Conservation (phyloP, 2,797 vertebrate species). For the Coracias cyanogaster region DNA sequence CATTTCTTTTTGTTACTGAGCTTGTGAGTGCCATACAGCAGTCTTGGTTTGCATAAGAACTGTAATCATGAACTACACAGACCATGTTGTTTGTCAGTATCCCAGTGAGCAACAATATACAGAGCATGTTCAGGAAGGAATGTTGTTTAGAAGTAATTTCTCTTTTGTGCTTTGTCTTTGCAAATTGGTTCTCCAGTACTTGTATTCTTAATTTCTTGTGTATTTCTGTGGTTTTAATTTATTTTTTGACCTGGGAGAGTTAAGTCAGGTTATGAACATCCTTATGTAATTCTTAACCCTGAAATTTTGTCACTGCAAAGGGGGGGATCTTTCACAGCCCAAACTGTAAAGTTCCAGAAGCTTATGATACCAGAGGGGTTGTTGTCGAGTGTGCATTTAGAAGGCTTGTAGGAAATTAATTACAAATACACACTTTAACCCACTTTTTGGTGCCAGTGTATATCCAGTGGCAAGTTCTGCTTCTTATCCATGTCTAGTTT, state of each 20-base stretch:
- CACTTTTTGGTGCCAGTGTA: not conserved
- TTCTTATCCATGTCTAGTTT: not conserved
- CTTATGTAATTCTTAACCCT: not conserved
- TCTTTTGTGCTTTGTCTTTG: not conserved
- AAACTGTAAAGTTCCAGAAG: not conserved
- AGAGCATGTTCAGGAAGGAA: not conserved
- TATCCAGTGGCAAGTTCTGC: not conserved
- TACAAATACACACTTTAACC: not conserved
- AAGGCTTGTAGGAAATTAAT: not conserved
- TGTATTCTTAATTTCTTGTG: not conserved
- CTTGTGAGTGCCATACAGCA: not conserved
- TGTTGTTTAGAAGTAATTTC: not conserved
- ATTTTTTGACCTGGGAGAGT: not conserved
- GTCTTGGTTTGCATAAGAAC: not conserved
- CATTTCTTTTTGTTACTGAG: not conserved
- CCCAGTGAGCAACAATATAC: not conserved
- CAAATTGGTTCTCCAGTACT: not conserved
- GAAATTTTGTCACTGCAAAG: not conserved
- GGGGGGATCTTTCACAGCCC: not conserved
- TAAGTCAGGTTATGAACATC: not conserved
- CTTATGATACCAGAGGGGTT: not conserved
- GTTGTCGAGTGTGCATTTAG: not conserved
- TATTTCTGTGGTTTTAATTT: not conserved
- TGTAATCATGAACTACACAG: not conserved
- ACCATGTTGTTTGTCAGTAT: not conserved